Percentiles rank a stretch among this genome's conserved stretches.
Conservation (phyloP, 2,888 invertebrate species). For the Troides aeacus region DNA sequence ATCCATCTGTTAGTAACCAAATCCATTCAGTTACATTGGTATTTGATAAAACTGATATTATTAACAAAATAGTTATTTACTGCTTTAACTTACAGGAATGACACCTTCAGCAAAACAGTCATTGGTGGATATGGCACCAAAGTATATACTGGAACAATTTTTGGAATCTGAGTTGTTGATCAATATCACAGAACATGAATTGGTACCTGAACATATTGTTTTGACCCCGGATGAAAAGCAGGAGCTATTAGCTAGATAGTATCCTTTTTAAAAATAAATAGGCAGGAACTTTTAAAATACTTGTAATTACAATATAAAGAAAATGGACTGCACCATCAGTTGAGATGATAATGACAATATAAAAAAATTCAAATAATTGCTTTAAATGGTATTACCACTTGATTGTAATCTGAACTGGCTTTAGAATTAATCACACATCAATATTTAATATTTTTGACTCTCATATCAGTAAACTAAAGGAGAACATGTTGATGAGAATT, state of each 20-base stretch:
- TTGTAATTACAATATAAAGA: neutral
- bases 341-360: neutral
- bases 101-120: slow-evolving; percentile 99
- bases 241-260: slow-evolving; percentile 96
- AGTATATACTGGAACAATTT: slow-evolving; percentile 98
- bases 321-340: too few species aligned
- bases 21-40: too few species aligned
- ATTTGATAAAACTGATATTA: too few species aligned
- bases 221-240: slow-evolving; percentile 98
- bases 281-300: neutral
- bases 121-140: slow-evolving; percentile 98
- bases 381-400: too few species aligned
- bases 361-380: neutral
- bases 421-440: neutral
- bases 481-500: slow-evolving; percentile 99
- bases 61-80: too few species aligned
- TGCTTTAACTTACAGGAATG: slow-evolving; percentile 84
- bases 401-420: too few species aligned
- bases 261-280: slow-evolving; percentile 69
- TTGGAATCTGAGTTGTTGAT: slow-evolving; percentile 96
- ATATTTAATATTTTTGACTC: neutral
- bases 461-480: slow-evolving; percentile 91
- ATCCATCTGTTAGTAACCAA: too few species aligned
- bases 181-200: slow-evolving; percentile 98
- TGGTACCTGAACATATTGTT: slow-evolving; percentile 99